A percentile compares a stretch with the other conserved stretches of the same genome.
Evolutionary conservation across 2,888 invertebrate species (phyloP).

Genomic region (Merodon equestris): DNA sequence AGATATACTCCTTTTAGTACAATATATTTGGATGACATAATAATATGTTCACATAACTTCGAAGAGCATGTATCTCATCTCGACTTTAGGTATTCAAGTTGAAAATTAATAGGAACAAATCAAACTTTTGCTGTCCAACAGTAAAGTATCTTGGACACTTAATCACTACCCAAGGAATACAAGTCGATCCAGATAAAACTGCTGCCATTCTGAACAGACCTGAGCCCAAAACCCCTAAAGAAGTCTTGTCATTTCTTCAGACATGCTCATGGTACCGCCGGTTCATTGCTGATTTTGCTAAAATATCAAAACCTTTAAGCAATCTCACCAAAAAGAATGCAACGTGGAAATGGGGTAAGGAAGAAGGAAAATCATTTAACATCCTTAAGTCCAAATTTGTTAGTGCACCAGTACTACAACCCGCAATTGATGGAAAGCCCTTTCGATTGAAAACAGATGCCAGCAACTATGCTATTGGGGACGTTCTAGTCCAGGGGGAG

Average conservation of each 20-base stretch:
- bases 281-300: constrained; percentile 72
- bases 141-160: not conserved
- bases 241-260: constrained; percentile 69
- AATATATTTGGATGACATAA: not conserved
- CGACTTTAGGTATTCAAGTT: not conserved
- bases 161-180: not conserved
- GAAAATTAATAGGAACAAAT: not conserved
- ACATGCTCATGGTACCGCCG: constrained; percentile 73
- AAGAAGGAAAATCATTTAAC: not conserved
- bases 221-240: not conserved
- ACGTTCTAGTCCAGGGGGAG: constrained; percentile 67
- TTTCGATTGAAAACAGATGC: not conserved
- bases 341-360: not conserved
- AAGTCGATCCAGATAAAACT: not conserved
- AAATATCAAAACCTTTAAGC: constrained; percentile 70
- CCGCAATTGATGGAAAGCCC: not conserved
- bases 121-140: not conserved
- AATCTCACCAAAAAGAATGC: constrained; percentile 26
- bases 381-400: not conserved
- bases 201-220: not conserved
- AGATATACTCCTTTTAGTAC: no score
- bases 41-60: not conserved
- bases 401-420: not conserved
- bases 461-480: constrained; percentile 69
- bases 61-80: not conserved